Base-by-base conservation (phyloP, 1,140 invertebrate genomes). In the Panagrolaimus sp. region DNA sequence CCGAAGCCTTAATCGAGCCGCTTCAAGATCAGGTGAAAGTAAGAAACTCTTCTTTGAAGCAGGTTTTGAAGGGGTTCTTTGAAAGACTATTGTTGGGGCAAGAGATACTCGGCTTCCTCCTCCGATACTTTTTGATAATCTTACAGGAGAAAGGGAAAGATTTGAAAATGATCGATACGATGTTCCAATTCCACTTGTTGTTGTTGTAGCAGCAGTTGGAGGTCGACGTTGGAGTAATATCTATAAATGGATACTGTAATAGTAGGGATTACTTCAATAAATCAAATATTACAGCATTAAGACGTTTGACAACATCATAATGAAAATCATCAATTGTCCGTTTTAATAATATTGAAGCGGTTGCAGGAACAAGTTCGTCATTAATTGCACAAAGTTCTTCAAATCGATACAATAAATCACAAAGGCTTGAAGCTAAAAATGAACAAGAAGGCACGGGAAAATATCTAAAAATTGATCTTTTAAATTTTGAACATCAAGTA, bases 261-360 rank as follows among this genome's bases (percentile, higher is more conserved):
- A 4, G 47, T 0, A 21, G 52, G 15, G 15, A 12, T n/a, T 1
- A 3, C 12, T 58, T 58, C 7, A 26, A 58, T 58, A 21, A 26
- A 17, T 26, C 2, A 24, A 21, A 21, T 8, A 21, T 58, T 58
- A 58, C 52, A 58, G 52, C 52, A 58, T 58, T 58, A 28, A 58
- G 52, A 12, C 52, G 52, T 58, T 58, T 58, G 17, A 58, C 52
- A n/a, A 58, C 52, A 58, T 58, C 52, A 14, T 58, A 58, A 14
- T 58, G 52, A 28, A 58, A 58, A 17, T 58, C 52, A 21, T 58
- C 28, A 28, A 58, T 58, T 12, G 15, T 28, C 2, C 21, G 14
- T 21, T 58, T 21, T n/a, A 58, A n/a, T n/a, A 0, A 12, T 12
- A 28, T 17, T 26, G 21, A 58, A 21, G 21, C 28, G 17, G 52